Percentiles rank a stretch among this genome's conserved stretches.
These are phyloP conservation scores for Tanypteryx hageni DNA, from an alignment of 2,888 invertebrate species.

Conservation along the genomic window DNA sequence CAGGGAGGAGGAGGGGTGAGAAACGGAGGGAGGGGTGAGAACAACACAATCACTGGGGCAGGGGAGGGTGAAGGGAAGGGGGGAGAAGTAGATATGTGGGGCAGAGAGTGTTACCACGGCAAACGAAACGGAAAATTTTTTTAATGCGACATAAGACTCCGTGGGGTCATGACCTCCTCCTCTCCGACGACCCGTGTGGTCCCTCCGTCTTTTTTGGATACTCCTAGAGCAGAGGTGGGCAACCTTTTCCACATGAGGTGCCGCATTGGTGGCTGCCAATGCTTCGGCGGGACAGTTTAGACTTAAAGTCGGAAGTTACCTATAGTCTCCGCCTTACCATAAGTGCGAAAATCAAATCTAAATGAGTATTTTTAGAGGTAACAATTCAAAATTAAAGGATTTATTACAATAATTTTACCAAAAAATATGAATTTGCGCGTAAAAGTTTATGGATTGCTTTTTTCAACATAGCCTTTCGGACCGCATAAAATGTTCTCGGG, in stretches of 20 bases:
- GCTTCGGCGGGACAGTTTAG: too few relatives aligned
- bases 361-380: too few relatives aligned
- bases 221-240: not conserved
- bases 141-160: not conserved
- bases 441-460: too few relatives aligned
- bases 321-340: too few relatives aligned
- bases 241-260: not conserved
- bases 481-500: too few relatives aligned
- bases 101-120: not conserved
- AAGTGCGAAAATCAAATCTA: too few relatives aligned
- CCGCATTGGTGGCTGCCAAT: too few relatives aligned
- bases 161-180: not conserved
- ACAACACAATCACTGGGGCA: not conserved
- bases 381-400: too few relatives aligned
- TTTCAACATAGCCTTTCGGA: too few relatives aligned
- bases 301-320: too few relatives aligned
- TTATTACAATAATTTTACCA: too few relatives aligned
- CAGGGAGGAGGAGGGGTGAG: not conserved
- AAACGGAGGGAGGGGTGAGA: not conserved
- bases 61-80: not conserved
- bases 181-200: not conserved
- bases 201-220: not conserved
- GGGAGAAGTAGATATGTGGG: not conserved
- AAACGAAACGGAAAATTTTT: conserved; percentile 13
- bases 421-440: too few relatives aligned